Conservation (phyloP, 2,888 invertebrate genomes). For the Invenusta paracnida region DNA sequence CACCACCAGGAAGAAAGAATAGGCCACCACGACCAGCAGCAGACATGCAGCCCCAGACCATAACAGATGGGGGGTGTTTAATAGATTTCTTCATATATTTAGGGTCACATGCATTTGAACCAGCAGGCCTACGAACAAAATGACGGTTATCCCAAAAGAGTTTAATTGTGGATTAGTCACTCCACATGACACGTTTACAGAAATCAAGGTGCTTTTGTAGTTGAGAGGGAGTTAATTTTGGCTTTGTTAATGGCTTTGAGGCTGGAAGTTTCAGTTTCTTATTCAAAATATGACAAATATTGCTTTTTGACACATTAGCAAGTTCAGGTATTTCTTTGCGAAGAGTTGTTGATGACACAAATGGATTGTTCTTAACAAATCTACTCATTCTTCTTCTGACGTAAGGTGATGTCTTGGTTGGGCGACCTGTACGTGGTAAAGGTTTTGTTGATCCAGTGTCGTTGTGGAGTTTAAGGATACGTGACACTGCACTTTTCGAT, state of each 20-base stretch:
- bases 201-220: not conserved
- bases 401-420: not conserved
- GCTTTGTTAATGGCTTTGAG: not conserved
- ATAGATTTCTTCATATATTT: not conserved
- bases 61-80: not conserved
- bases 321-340: not conserved
- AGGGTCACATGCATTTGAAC: not conserved
- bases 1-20: not conserved
- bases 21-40: not conserved
- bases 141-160: not conserved
- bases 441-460: not conserved
- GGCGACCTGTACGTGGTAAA: not conserved
- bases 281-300: not conserved
- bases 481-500: not conserved
- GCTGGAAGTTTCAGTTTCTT: not conserved
- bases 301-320: not conserved
- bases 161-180: not conserved
- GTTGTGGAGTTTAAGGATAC: not conserved
- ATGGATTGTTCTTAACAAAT: not conserved
- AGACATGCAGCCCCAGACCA: not conserved
- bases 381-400: not conserved
- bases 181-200: not conserved
- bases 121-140: not conserved
- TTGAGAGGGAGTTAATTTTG: not conserved
- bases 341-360: not conserved